A percentile compares a stretch with the other conserved stretches of the same genome.
Conservation (phyloP, 2,888 invertebrate genomes). For the Cyclophora punctaria region DNA sequence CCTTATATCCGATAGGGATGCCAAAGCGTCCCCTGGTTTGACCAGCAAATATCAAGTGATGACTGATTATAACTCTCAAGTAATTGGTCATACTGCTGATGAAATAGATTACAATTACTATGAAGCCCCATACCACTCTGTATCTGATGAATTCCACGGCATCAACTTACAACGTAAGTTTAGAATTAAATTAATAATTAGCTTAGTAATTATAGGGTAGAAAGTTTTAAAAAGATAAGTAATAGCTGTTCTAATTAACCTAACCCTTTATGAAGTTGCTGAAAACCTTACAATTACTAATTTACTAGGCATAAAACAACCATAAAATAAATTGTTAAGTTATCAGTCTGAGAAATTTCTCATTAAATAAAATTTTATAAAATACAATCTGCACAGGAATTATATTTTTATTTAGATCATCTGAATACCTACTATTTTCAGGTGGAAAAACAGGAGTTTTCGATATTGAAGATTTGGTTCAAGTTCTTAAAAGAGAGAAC, state of each 20-base stretch:
- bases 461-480: slow-evolving; percentile 90
- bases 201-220: too few species aligned
- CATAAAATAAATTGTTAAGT: too few species aligned
- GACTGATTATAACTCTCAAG: slow-evolving; percentile 79
- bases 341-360: background rate
- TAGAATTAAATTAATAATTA: too few species aligned
- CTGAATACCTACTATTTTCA: slow-evolving; percentile 46
- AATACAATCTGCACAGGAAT: too few species aligned
- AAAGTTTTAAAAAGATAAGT: too few species aligned
- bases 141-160: slow-evolving; percentile 78
- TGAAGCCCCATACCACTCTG: slow-evolving; percentile 16
- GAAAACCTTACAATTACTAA: background rate
- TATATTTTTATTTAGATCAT: background rate
- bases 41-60: slow-evolving; percentile 80
- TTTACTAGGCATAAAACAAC: background rate
- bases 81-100: slow-evolving; percentile 84
- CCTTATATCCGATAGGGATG: slow-evolving; percentile 48
- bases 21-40: slow-evolving; percentile 58
- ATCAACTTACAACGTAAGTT: slow-evolving; percentile 75
- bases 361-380: background rate
- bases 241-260: background rate
- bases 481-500: slow-evolving; percentile 84
- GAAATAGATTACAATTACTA: slow-evolving; percentile 53
- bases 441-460: slow-evolving; percentile 90
- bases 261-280: background rate